Evolutionary conservation across 2,113 vertebrate species (phyloP), one percentile per base, ranked within the genome.

Genomic region (Hucho hucho): DNA sequence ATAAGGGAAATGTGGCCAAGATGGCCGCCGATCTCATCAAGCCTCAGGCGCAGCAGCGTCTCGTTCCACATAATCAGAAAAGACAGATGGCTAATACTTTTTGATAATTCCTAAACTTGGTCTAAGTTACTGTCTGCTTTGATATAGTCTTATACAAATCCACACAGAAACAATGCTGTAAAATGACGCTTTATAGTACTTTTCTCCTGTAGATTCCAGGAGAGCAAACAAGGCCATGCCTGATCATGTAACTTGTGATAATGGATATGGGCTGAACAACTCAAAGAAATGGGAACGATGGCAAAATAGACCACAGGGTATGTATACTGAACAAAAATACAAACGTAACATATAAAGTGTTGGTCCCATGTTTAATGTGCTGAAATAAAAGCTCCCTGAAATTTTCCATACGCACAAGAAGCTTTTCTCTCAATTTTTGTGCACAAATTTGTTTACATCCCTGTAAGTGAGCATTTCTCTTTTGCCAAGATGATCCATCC

Each of bases 301-400:
- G 80, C 83, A 47, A 56, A 79, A 69, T 71, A 81, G 67, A 69
- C 70, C 69, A 3, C 24, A 73, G 75, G 81, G 88, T 88, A 75
- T 75, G 69, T 56, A 56, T 3, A 43, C 37, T 43, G 37, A 43
- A 43, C 37, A 43, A 43, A 43, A 43, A 43, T 43, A 11, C 7
- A 9, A 43, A 11, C 9, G 37, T 11, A 43, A 43, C 37, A 43
- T 43, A 2, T 43, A 43, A 43, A 43, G 37, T 43, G 37, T 11
- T 43, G 6, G 37, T 37, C 6, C 32, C 32, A 37, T 37, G 32
- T 43, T 43, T 43, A 7, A 43, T 7, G 37, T 9, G 6, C 37
- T 43, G 37, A 43, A 43, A 43, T 43, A 43, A 9, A 43, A 43
- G 2, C 9, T 43, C 7, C 1, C 37, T 9, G 37, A 43, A 9